Percentiles rank a stretch among this genome's conserved stretches.
Conservation (phyloP, 2,888 invertebrate species). For the Oscheius sp. region DNA sequence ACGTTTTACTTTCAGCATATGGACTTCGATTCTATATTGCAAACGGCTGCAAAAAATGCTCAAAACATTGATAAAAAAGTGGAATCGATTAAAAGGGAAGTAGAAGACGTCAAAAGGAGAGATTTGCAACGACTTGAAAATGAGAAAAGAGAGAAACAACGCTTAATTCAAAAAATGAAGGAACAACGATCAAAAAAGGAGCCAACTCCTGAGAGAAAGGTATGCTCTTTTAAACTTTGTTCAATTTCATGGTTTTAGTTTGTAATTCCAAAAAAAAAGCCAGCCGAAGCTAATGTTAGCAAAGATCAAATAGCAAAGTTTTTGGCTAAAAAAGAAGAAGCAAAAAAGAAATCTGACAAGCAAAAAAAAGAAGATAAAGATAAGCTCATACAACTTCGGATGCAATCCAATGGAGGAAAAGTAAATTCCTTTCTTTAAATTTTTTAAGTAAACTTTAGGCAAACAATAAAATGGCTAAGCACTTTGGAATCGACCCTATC, state of each 20-base stretch:
- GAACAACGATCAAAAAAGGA: constrained; percentile 7
- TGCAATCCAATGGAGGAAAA: constrained; percentile 62
- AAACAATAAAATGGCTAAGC: constrained; percentile 63
- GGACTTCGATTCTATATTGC: constrained; percentile 48
- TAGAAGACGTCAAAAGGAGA: constrained; percentile 36
- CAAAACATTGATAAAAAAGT: constrained; percentile 40
- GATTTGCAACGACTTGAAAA: constrained; percentile 4
- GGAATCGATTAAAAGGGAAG: constrained; percentile 35
- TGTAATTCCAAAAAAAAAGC: constrained; percentile 57
- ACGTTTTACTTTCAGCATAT: constrained; percentile 26
- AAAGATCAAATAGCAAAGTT: constrained; percentile 40
- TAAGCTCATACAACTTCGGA: constrained; percentile 52
- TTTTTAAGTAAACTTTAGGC: constrained; percentile 36
- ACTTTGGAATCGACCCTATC: constrained; percentile 58
- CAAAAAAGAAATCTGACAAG: constrained; percentile 38
- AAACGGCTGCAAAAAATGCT: constrained; percentile 44
- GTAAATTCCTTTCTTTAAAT: constrained; percentile 16
- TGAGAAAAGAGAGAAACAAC: constrained; percentile 20
- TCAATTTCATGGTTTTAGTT: constrained; percentile 32
- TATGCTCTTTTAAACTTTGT: neutral
- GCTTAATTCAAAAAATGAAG: neutral
- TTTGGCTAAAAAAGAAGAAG: constrained; percentile 43
- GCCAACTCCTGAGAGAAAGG: constrained; percentile 28
- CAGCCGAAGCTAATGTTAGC: constrained; percentile 37
- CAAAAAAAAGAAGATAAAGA: constrained; percentile 46